Evolutionary conservation across 2,797 vertebrate genomes (phyloP).

Genomic region (Sardinella longiceps): DNA sequence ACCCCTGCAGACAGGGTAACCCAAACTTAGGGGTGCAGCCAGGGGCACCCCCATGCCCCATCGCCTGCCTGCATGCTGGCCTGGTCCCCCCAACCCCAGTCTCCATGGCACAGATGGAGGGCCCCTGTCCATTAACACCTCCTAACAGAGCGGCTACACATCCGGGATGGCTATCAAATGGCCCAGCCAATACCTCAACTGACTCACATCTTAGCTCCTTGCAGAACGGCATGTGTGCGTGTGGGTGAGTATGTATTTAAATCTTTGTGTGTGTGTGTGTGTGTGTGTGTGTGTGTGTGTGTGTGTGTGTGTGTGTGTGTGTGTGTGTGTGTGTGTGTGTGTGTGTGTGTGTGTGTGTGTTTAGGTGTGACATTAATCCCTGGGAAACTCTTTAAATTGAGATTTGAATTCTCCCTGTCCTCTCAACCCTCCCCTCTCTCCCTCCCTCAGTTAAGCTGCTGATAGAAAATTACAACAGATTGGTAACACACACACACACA

Average conservation of each 20-base stretch:
- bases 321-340: background rate
- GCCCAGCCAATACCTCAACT: slow-evolving; percentile 43
- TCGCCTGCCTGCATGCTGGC: background rate
- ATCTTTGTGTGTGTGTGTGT: background rate
- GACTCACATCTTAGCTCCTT: background rate
- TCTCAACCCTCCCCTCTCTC: background rate
- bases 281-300: background rate
- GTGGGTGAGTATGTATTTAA: background rate
- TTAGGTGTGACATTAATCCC: background rate
- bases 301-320: background rate
- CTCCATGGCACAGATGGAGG: background rate
- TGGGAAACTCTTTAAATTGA: background rate
- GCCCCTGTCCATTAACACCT: slow-evolving; percentile 60
- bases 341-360: background rate
- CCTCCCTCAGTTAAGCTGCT: background rate
- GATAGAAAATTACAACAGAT: background rate
- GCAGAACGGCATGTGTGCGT: background rate
- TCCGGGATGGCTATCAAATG: slow-evolving; percentile 61
- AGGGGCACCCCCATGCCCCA: background rate
- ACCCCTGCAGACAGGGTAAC: background rate
- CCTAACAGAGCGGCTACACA: slow-evolving; percentile 63
- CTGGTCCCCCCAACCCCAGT: background rate
- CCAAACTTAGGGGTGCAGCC: background rate
- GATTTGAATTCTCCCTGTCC: background rate
- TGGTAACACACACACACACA: background rate